Base-by-base conservation (phyloP, 2,888 invertebrate species). In the Loripinus fragilis region DNA sequence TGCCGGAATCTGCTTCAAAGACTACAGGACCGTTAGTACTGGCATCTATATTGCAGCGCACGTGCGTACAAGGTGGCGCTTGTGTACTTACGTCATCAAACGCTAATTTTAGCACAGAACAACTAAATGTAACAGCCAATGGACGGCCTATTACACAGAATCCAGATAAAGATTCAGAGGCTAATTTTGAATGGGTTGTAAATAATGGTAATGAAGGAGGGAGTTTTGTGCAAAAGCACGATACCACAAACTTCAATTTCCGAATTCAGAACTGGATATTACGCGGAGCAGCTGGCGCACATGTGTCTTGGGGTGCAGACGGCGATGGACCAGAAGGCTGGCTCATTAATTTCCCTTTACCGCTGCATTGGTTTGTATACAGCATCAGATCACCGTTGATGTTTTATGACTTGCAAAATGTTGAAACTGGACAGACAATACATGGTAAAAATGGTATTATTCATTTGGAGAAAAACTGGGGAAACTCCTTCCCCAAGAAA, bases 381-480 rank as follows among this genome's bases (percentile, higher is more conserved):
- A 89, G 89, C 74, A 69, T 88, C 8, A 70, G 86, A 38, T 90
- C 90, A 0, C 76, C 76, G 1, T 78, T 90, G 0, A 71, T 45
- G 0, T 73, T 67, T 2, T 90, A 87, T 73, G 73, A 80, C n/a
- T 74, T 86, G 30, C 74, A 42, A 20, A 83, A 88, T 68, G 38
- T 38, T 1, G 76, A 70, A 8, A 83, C 67, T 3, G 83, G 85
- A 3, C 66, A 78, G 28, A 67, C 65, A 0, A 41, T 67, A 1
- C 23, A 30, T 10, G 85, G 81, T 2, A 60, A 60, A 0, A 71
- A 76, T 50, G 88, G 87, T 12, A 74, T 78, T 10, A 88, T 85
- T 8, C 90, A 90, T 73, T 75, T 89, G 78, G 90, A 90, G 81
- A 90, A 90, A 76, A 90, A 90, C 80, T 91, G 90, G 91, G 90